Conservation (phyloP, 2,113 vertebrate species). For the Zingel zingel region DNA sequence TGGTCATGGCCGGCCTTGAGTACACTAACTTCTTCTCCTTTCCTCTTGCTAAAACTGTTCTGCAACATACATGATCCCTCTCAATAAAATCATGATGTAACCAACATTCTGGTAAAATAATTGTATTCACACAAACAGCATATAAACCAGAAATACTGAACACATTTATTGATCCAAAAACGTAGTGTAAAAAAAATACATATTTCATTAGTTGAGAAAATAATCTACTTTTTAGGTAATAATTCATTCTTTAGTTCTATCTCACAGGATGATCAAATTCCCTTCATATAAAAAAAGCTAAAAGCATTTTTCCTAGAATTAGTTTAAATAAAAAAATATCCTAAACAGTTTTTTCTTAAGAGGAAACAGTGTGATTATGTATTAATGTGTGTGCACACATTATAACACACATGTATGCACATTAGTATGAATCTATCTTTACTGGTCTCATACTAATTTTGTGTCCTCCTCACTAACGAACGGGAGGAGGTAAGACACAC, state of each 20-base stretch:
- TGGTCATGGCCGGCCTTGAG: too few relatives aligned
- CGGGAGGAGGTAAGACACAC: neutral
- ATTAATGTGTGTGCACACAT: neutral
- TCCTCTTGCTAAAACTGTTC: slow-evolving; percentile 8
- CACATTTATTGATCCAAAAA: slow-evolving; percentile 13
- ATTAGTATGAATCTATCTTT: neutral
- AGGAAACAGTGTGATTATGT: slow-evolving; percentile 23
- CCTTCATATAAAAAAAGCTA: neutral
- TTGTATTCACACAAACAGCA: slow-evolving; percentile 9
- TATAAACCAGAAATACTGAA: slow-evolving; percentile 2
- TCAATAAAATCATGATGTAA: slow-evolving; percentile 2
- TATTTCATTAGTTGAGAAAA: neutral
- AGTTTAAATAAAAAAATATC: neutral
- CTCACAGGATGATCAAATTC: neutral
- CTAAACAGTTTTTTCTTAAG: too few relatives aligned
- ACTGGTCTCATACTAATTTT: too few relatives aligned
- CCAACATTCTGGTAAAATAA: neutral
- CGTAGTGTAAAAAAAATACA: neutral
- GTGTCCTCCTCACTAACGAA: slow-evolving; percentile 1
- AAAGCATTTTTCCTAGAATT: neutral
- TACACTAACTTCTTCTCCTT: slow-evolving; percentile 31
- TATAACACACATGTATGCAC: slow-evolving; percentile 2
- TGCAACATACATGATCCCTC: slow-evolving; percentile 30
- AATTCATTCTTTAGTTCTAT: neutral
- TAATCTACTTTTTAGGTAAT: neutral